These are phyloP conservation scores for Tolmerus cingulatus DNA, from an alignment of 2,888 invertebrate species.

Conservation along the genomic window DNA sequence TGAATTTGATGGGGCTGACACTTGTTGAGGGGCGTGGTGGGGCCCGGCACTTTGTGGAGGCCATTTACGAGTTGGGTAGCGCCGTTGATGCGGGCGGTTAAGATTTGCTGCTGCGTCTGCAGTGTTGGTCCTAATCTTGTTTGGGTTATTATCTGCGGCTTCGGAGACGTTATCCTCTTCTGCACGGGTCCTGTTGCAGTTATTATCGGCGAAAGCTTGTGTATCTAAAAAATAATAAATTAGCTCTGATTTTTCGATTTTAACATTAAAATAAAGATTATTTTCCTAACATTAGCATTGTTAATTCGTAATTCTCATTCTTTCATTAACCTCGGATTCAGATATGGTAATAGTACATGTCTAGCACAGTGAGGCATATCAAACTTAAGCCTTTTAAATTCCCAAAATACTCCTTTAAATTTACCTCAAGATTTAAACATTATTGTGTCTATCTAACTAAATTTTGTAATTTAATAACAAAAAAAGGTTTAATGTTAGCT, in stretches of 20 bases:
- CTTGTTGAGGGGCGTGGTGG: slow-evolving; percentile 45
- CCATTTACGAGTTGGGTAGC: slow-evolving; percentile 51
- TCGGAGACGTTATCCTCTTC: slow-evolving; percentile 40
- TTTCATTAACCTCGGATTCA: too few relatives aligned
- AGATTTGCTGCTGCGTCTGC: slow-evolving; percentile 45
- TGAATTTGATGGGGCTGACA: slow-evolving; percentile 53
- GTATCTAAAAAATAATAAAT: slow-evolving; percentile 42
- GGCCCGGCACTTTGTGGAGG: slow-evolving; percentile 50
- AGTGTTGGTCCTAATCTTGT: slow-evolving; percentile 28
- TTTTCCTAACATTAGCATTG: neutral
- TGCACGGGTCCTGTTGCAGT: slow-evolving; percentile 28
- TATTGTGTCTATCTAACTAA: too few relatives aligned
- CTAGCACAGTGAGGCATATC: too few relatives aligned
- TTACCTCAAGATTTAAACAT: too few relatives aligned
- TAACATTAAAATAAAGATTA: neutral
- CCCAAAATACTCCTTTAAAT: too few relatives aligned
- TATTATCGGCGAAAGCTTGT: slow-evolving; percentile 48
- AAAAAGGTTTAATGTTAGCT: too few relatives aligned
- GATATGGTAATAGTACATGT: too few relatives aligned
- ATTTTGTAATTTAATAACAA: too few relatives aligned
- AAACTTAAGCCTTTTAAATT: too few relatives aligned
- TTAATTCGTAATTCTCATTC: too few relatives aligned
- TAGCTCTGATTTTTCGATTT: neutral
- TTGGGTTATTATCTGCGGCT: slow-evolving; percentile 33
- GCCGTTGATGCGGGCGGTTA: slow-evolving; percentile 50